Evolutionary conservation across 2,797 vertebrate genomes (phyloP).

Genomic region (Clangula hyemalis): DNA sequence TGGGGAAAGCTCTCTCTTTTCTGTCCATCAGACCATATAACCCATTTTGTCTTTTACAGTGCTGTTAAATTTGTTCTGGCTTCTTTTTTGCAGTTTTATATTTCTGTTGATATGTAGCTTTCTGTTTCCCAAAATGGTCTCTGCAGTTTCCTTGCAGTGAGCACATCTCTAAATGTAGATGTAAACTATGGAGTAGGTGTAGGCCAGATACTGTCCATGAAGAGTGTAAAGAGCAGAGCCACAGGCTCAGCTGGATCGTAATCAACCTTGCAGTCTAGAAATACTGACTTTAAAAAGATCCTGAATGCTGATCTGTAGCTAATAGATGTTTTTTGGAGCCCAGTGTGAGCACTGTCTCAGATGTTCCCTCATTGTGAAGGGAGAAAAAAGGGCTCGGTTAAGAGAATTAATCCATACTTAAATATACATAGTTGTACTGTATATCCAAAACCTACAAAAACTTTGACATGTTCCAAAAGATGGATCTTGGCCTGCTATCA

Average conservation of each 20-base stretch:
- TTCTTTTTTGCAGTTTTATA: not conserved
- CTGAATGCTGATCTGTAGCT: not conserved
- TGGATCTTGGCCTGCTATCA: not conserved
- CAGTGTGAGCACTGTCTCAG: not conserved
- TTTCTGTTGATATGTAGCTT: not conserved
- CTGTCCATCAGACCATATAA: not conserved
- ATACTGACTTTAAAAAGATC: not conserved
- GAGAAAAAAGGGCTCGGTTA: not conserved
- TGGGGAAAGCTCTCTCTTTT: not conserved
- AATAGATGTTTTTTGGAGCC: not conserved
- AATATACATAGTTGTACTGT: not conserved
- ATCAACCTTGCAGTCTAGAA: not conserved
- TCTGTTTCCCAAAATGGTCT: not conserved
- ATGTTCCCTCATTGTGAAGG: not conserved
- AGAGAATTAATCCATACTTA: not conserved
- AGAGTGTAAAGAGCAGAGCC: not conserved
- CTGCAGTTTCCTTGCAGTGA: not conserved
- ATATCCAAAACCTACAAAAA: not conserved
- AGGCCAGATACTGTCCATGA: not conserved
- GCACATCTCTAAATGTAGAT: not conserved
- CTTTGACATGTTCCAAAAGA: not conserved
- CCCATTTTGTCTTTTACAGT: not conserved
- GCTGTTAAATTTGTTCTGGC: not conserved
- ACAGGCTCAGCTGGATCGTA: not conserved
- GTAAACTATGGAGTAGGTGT: not conserved